Base-by-base conservation (phyloP, 2,888 invertebrate genomes). In the Napeogenes inachia region DNA sequence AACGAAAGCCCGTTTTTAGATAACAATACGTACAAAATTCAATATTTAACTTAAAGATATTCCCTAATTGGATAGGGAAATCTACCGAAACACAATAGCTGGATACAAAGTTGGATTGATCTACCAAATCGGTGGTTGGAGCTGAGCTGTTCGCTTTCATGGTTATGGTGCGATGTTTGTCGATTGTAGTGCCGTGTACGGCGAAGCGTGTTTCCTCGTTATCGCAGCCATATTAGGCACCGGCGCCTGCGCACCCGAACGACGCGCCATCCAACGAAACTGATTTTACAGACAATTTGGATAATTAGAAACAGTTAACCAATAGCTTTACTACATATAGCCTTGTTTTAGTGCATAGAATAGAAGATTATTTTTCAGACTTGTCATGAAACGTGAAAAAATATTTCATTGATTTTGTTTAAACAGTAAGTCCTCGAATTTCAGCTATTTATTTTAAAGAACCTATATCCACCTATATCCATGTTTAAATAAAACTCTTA, bases 221-320 rank as follows among this genome's bases (percentile, higher is more conserved):
- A 76, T 67, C 57, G 60, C 60, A 59, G 64, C 76, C 75, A 68
- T 76, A 75, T 74, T 73, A 60, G 76, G 76, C 58, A 61, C 73
- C 74, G 75, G 67, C 71, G 71, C 70, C 57, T 60, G 59, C 56
- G 50, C 50, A 30, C 30, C 21, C 50, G 50, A 50, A 13, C 13
- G 6, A 13, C 50, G 42, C 42, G 42, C 42, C 42, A 12, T 42
- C 42, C 5, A 42, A 42, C 42, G 42, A 10, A 10, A 10, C 42
- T 42, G 42, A 42, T 6, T 45, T 38, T 55, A 53, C 45, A 32
- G 53, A 50, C 56, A 61, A 61, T 54, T 60, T 60, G 50, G 63
- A 60, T 63, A 63, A 63, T 63, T 63, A 63, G 63, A 60, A 63
- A 57, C 54, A 38, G 45, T 55, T 57, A 59, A 59, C 38, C 32